These are phyloP conservation scores for Ruditapes philippinarum DNA, from an alignment of 1,140 invertebrate genomes.

Conservation along the genomic window DNA sequence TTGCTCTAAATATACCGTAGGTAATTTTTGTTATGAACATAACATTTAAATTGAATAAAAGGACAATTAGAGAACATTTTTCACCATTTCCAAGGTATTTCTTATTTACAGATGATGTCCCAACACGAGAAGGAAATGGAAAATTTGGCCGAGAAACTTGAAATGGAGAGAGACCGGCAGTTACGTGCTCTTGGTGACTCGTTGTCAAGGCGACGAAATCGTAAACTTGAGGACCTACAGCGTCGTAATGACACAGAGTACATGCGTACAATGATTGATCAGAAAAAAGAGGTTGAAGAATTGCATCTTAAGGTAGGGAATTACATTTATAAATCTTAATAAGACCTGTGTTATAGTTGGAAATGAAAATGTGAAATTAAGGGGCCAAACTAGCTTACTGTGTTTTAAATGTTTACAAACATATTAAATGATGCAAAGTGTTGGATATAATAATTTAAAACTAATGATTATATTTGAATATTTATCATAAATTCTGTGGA, in stretches of 20 bases:
- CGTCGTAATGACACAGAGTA: slow-evolving; percentile 83
- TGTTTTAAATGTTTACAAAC: no score
- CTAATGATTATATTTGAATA: no score
- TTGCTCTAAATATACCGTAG: no score
- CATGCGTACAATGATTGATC: slow-evolving; percentile 83
- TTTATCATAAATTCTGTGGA: no score
- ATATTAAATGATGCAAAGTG: no score
- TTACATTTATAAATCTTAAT: not conserved
- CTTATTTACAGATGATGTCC: slow-evolving; percentile 81
- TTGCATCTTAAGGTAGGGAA: slow-evolving; percentile 72
- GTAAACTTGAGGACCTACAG: slow-evolving; percentile 81
- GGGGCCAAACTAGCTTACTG: no score
- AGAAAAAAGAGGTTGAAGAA: slow-evolving; percentile 84
- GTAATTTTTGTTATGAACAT: no score
- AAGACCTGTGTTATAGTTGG: not conserved
- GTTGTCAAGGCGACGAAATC: slow-evolving; percentile 75
- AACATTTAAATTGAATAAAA: no score
- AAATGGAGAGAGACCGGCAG: slow-evolving; percentile 80
- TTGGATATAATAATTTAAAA: no score
- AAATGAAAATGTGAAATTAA: no score
- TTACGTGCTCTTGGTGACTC: slow-evolving; percentile 79
- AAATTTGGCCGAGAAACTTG: slow-evolving; percentile 78
- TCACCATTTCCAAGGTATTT: no score
- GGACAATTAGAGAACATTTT: no score
- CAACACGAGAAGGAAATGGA: slow-evolving; percentile 82